Evolutionary conservation across 2,888 invertebrate species (phyloP).

Genomic region (Heteropelma amictum): DNA sequence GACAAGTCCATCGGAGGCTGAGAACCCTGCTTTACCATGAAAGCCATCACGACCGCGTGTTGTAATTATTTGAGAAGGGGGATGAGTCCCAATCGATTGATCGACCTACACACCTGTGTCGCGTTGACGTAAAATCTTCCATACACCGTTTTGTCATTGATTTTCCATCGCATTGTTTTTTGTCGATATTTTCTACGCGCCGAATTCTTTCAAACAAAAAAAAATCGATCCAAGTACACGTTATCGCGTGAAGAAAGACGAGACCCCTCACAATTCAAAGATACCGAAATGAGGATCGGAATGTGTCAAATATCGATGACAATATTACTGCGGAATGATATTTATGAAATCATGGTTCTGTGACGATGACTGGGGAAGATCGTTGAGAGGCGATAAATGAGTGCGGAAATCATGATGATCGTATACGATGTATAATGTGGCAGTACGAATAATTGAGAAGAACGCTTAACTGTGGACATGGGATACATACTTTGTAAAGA

Average conservation of each 20-base stretch:
- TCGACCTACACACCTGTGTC: slow-evolving; percentile 3
- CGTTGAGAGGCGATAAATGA: slow-evolving; percentile 19
- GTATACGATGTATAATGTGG: slow-evolving; percentile 12
- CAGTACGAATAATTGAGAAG: slow-evolving; percentile 16
- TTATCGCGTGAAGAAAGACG: too few relatives aligned
- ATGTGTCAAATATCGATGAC: slow-evolving; percentile 26
- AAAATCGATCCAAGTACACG: too few relatives aligned
- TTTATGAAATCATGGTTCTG: slow-evolving; percentile 5
- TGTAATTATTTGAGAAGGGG: slow-evolving; percentile 3
- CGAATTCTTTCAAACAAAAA: too few relatives aligned
- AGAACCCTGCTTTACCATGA: slow-evolving; percentile 15
- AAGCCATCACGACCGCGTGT: slow-evolving; percentile 31
- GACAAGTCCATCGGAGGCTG: slow-evolving; percentile 19
- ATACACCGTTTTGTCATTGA: too few relatives aligned
- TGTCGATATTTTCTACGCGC: too few relatives aligned
- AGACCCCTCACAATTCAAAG: neutral
- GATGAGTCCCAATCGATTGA: slow-evolving; percentile 40
- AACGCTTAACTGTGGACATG: neutral
- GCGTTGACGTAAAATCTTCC: slow-evolving; percentile 2
- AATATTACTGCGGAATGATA: slow-evolving; percentile 26
- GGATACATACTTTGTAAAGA: slow-evolving; percentile 21
- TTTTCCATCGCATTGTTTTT: too few relatives aligned
- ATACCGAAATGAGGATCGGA: neutral
- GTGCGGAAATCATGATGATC: neutral
- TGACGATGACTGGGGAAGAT: slow-evolving; percentile 7